Conservation (phyloP, 1,140 invertebrate species). For the Polypedilum pembai region DNA sequence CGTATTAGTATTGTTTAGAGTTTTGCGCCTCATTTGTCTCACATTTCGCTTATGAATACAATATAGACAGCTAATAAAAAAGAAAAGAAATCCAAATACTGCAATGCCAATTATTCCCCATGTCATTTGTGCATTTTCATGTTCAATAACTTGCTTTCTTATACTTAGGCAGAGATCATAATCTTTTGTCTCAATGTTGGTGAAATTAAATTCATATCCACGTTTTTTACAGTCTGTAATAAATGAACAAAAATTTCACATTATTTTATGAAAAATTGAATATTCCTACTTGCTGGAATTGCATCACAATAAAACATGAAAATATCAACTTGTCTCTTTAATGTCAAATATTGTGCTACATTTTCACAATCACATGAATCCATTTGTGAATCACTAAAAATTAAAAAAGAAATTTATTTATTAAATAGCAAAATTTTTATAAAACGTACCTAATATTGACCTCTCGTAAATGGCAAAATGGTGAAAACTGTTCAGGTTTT, state of each 20-base stretch:
- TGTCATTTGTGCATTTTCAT: constrained; percentile 38
- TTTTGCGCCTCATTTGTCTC: background rate
- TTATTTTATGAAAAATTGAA: background rate
- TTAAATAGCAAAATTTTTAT: too few relatives aligned
- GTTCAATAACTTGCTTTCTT: background rate
- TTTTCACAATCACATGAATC: constrained; percentile 22
- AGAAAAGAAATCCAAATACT: constrained; percentile 44
- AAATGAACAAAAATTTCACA: background rate
- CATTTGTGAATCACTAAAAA: constrained; percentile 33
- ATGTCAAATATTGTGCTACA: background rate
- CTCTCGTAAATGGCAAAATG: constrained; percentile 44
- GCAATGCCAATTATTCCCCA: constrained; percentile 45
- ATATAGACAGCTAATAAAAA: constrained; percentile 44
- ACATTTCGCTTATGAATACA: constrained; percentile 46
- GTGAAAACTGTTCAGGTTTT: constrained; percentile 40
- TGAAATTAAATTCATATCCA: background rate
- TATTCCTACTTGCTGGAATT: background rate
- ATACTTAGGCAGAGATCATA: constrained; percentile 37
- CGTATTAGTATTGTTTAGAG: background rate
- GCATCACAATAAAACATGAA: background rate
- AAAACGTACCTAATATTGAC: constrained; percentile 38
- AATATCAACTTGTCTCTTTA: background rate
- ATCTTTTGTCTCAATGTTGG: constrained; percentile 20
- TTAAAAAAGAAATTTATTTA: too few relatives aligned
- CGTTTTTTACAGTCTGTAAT: constrained; percentile 3